Percentiles rank a stretch among this genome's conserved stretches.
phyloP scores from a whole-genome alignment of 2,888 invertebrate genomes.

The Leptinotarsa haldemani region DNA sequence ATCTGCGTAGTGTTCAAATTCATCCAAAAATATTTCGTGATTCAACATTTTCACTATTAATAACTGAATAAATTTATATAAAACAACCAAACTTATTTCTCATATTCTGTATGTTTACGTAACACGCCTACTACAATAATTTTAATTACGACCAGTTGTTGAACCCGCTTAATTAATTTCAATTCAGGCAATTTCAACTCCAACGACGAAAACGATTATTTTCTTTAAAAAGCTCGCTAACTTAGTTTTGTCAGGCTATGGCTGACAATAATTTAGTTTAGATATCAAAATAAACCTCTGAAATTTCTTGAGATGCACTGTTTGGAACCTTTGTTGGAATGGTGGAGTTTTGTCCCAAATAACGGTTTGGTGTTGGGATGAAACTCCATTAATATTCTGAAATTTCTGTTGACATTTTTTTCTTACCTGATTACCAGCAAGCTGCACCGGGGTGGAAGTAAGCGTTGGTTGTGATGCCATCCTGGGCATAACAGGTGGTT shows the following conservation, averaged over 20 bases:
- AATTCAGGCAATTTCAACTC: constrained; percentile 1
- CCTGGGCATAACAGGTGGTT: constrained; percentile 60
- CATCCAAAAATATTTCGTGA: too few species aligned
- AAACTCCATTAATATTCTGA: neutral
- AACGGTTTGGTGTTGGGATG: too few species aligned
- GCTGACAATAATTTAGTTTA: neutral
- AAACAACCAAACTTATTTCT: too few species aligned
- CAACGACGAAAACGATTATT: neutral
- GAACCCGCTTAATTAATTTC: constrained; percentile 1
- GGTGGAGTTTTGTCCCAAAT: too few species aligned
- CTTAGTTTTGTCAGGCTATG: too few species aligned
- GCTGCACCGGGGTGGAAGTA: constrained; percentile 64
- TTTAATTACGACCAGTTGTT: neutral
- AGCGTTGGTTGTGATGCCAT: constrained; percentile 64
- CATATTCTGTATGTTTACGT: neutral
- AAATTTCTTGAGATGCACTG: neutral
- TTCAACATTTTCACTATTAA: too few species aligned
- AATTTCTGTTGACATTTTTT: neutral
- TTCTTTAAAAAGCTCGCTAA: too few species aligned
- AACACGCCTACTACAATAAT: neutral
- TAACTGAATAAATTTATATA: too few species aligned
- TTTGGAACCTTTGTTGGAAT: too few species aligned
- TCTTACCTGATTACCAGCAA: constrained; percentile 60
- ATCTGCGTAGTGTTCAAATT: too few species aligned
- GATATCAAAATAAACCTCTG: neutral